Evolutionary conservation across 1,140 invertebrate genomes (phyloP), one percentile per base, ranked within the genome.

Genomic region (Drosophila lacertosa): DNA sequence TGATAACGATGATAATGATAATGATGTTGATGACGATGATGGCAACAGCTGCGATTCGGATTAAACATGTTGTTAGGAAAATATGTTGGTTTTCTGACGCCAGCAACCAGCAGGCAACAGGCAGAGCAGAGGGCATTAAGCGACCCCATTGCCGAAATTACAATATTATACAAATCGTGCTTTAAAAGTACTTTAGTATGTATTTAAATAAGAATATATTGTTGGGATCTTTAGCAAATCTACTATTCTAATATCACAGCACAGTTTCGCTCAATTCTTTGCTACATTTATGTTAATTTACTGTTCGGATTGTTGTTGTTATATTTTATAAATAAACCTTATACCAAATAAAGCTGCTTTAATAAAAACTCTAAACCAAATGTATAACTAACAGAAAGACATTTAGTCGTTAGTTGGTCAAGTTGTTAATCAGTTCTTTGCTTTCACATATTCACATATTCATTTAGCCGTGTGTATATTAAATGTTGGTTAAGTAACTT

Each of bases 21-120:
- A 47, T 48, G 33, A n/a, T 24, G 11, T 24, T 44, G 42, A 45
- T 37, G 13, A 45, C 58, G 15, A 73, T 59, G 47, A 50, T 54
- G 48, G 39, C 16, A 11, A 35, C 29, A 26, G 9, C 39, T 55
- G 32, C 50, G 32, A 47, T 55, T 42, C 44, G 18, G 18, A 44
- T 54, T 18, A 11, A 29, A 47, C 15, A 58, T 65, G 45, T 54
- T 45, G 44, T 29, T 35, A 60, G 58, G 35, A 73, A 79, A 80
- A 51, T 71, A 53, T 40, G 42, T 40, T 59, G 37, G 37, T 24
- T 7, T 2, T 9, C 22, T 18, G 42, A 22, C n/a, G 50, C 29
- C 39, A 26, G 32, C 48, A 47, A 45, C 0, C 3, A 6, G 20
- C 32, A 11, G 18, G 2, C 26, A 13, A 22, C 33, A 35, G 9